These are phyloP conservation scores for Calycopis cecrops DNA, from an alignment of 1,140 invertebrate species.

Conservation along the genomic window DNA sequence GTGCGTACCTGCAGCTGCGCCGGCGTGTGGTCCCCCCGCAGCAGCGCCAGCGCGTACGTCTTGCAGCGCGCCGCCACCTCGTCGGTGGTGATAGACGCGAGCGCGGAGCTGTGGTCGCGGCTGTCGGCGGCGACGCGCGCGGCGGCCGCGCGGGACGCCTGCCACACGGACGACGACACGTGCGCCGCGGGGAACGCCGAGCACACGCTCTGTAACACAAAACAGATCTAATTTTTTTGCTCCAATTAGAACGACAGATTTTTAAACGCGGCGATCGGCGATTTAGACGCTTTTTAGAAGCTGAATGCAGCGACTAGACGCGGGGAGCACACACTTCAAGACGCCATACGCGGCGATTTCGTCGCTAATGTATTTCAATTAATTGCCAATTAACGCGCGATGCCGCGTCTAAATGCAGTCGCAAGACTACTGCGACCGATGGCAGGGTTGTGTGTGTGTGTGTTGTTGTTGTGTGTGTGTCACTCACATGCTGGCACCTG, in stretches of 20 bases:
- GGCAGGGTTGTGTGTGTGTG: too few relatives aligned
- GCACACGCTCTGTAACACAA: conserved; percentile 37
- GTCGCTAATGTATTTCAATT: too few relatives aligned
- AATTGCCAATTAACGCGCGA: too few relatives aligned
- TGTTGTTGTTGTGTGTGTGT: too few relatives aligned
- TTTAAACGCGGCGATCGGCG: too few relatives aligned
- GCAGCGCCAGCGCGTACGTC: conserved; percentile 53
- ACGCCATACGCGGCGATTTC: too few relatives aligned
- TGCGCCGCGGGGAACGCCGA: conserved; percentile 56
- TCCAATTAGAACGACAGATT: too few relatives aligned
- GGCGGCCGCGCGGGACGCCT: conserved; percentile 49
- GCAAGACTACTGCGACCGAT: too few relatives aligned
- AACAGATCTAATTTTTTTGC: neutral
- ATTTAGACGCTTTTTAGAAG: too few relatives aligned
- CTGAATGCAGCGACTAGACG: too few relatives aligned
- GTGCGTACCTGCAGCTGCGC: conserved; percentile 47
- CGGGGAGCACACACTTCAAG: too few relatives aligned
- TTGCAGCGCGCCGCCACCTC: conserved; percentile 50
- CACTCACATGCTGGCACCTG: conserved; percentile 43
- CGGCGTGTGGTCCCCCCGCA: conserved; percentile 48
- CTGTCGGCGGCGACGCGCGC: conserved; percentile 22
- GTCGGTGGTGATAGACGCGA: conserved; percentile 19
- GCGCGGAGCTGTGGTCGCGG: conserved; percentile 20
- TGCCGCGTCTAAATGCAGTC: too few relatives aligned
- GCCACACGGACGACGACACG: conserved; percentile 66